These are phyloP conservation scores for Cottus gobio DNA, from an alignment of 2,113 vertebrate species.

Conservation along the genomic window DNA sequence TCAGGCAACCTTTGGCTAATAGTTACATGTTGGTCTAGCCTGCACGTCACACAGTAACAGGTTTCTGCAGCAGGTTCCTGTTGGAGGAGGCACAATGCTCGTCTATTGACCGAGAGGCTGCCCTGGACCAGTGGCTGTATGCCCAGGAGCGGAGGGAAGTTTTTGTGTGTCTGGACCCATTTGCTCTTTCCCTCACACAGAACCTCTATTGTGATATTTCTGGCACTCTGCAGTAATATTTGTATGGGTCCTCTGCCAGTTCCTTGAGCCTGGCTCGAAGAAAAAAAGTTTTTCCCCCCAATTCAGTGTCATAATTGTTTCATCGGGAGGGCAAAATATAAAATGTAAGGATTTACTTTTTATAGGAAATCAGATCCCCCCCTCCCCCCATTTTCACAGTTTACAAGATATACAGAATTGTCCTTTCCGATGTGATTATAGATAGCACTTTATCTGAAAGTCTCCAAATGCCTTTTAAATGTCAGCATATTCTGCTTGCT, in stretches of 20 bases:
- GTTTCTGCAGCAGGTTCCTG: conserved; percentile 67
- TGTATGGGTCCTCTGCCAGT: conserved; percentile 57
- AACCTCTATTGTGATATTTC: conserved; percentile 69
- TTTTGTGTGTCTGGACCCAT: conserved; percentile 47
- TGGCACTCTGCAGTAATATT: conserved; percentile 64
- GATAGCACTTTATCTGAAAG: conserved; percentile 53
- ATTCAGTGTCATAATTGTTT: background rate
- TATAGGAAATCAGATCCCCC: background rate
- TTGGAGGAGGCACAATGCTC: conserved; percentile 60
- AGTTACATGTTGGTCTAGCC: conserved; percentile 1
- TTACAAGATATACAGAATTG: conserved; percentile 25
- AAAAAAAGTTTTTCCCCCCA: too few relatives aligned
- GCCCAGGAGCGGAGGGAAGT: conserved; percentile 63
- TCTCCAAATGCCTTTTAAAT: conserved; percentile 64
- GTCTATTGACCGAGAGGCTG: conserved; percentile 63
- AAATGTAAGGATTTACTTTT: conserved; percentile 1
- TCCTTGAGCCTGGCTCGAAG: conserved; percentile 35
- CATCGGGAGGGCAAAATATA: conserved; percentile 19
- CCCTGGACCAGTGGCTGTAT: conserved; percentile 62
- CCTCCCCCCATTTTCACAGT: background rate
- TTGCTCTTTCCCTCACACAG: conserved; percentile 66
- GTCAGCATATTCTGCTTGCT: conserved; percentile 51
- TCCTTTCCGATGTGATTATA: conserved; percentile 49
- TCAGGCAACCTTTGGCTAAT: conserved; percentile 5
- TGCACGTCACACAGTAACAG: conserved; percentile 52